Conservation (phyloP, 2,113 vertebrate species). For the Motacilla alba region DNA sequence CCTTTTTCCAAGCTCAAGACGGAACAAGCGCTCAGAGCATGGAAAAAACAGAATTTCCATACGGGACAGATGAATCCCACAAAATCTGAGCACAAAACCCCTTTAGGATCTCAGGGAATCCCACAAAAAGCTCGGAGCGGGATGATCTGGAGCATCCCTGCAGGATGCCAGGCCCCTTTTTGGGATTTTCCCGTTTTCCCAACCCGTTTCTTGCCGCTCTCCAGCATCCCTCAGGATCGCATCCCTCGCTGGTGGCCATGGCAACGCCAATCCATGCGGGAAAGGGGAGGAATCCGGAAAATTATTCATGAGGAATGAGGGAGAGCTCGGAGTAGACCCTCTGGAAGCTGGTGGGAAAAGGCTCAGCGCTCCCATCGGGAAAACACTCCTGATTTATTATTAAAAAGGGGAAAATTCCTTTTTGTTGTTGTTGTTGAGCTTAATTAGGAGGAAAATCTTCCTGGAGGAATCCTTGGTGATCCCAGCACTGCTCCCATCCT, state of each 20-base stretch:
- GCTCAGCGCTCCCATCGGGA: fast-evolving
- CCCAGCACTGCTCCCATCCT: background rate
- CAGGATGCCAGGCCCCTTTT: fast-evolving
- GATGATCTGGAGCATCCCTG: fast-evolving
- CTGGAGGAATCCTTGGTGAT: background rate
- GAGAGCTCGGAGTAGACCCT: background rate
- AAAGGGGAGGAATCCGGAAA: background rate
- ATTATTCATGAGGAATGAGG: conserved; percentile 11
- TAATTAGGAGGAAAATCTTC: background rate
- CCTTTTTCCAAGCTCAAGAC: background rate
- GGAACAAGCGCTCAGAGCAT: fast-evolving
- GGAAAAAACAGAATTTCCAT: fast-evolving
- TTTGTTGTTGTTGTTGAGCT: background rate
- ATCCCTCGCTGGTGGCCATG: conserved; percentile 38
- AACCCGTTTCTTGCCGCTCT: background rate
- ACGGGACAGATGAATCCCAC: fast-evolving
- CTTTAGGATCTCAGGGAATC: fast-evolving
- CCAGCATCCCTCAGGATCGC: background rate
- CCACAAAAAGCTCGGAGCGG: fast-evolving
- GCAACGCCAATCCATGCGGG: conserved; percentile 22
- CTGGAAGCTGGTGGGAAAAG: background rate
- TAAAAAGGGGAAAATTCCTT: background rate
- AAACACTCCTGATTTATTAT: background rate
- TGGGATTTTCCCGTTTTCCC: background rate
- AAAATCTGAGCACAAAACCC: background rate